Evolutionary conservation across 2,888 invertebrate genomes (phyloP).

Genomic region (Napeogenes sylphis): DNA sequence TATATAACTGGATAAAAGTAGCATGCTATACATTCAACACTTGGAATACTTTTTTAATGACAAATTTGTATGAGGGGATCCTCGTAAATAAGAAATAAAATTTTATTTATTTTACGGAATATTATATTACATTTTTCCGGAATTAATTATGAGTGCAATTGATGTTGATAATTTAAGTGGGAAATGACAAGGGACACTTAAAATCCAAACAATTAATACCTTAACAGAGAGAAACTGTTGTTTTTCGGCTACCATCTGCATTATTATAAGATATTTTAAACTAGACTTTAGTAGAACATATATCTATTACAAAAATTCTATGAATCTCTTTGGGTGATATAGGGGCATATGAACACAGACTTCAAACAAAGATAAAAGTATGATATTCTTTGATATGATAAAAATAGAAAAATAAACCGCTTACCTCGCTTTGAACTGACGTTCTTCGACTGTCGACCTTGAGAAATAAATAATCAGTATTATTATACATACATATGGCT

Average conservation of each 20-base stretch:
- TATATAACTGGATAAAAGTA: not conserved
- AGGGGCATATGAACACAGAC: not conserved
- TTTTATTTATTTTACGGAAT: too few species aligned
- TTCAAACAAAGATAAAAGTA: not conserved
- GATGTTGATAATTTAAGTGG: not conserved
- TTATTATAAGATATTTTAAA: conserved; percentile 37
- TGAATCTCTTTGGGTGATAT: not conserved
- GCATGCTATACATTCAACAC: not conserved
- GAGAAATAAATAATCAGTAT: not conserved
- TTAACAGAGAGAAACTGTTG: conserved; percentile 60
- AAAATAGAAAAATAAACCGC: not conserved
- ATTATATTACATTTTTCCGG: not conserved
- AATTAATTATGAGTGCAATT: not conserved
- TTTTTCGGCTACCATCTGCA: conserved; percentile 56
- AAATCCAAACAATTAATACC: conserved; percentile 46
- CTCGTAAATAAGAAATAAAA: too few species aligned
- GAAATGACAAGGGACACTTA: conserved; percentile 16
- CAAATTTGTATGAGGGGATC: too few species aligned
- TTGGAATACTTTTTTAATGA: not conserved
- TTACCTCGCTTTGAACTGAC: conserved; percentile 16
- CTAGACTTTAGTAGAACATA: not conserved
- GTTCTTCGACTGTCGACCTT: conserved; percentile 17
- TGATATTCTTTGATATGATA: not conserved
- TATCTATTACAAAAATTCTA: not conserved
- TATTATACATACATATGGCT: too few species aligned